Base-by-base conservation (phyloP, 2,888 invertebrate genomes). In the Ectemnius continuus region DNA sequence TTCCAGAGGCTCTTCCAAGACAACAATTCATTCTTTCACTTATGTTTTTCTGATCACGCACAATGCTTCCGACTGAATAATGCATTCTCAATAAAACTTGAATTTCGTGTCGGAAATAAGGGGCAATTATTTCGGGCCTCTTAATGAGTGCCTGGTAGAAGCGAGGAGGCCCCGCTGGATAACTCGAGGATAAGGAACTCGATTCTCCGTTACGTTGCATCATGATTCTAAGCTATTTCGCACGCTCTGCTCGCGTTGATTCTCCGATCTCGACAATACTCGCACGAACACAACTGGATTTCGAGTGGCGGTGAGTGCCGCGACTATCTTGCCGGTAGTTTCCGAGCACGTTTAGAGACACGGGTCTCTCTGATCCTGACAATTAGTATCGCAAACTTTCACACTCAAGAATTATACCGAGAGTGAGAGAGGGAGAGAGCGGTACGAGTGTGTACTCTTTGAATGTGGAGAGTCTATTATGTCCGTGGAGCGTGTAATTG, bases 181-280 rank as follows among this genome's bases (percentile, higher is more conserved):
- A 52, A 52, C 16, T 52, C 36, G 36, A 20, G 18, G 74, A 62
- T 23, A 57, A 74, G 60, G 66, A 73, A 60, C 62, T 46, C 67
- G 57, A 36, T 56, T 20, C 63, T 62, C 71, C 75, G 68, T 76
- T 76, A 73, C 57, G 64, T 45, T 67, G 64, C 66, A 67, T 23
- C 46, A 61, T 57, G 36, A 48, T 69, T 75, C 14, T 66, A 62
- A 14, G 36, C n/a, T 46, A 16, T 28, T 28, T 14, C 59, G 56
- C 63, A 45, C 18, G 63, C 60, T 63, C 13, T 59, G 6, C 3
- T 48, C 11, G 45, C 4, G 57, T 20, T 18, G 8, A 11, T 36
- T 36, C 52, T 16, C 16, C 4, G 52, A 16, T 11, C 14, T 16
- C 52, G 4, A 52, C 16, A 16, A 16, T 36, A 36, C 36, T 16